phyloP scores from a whole-genome alignment of 2,888 invertebrate genomes.

The Brenthis ino region DNA sequence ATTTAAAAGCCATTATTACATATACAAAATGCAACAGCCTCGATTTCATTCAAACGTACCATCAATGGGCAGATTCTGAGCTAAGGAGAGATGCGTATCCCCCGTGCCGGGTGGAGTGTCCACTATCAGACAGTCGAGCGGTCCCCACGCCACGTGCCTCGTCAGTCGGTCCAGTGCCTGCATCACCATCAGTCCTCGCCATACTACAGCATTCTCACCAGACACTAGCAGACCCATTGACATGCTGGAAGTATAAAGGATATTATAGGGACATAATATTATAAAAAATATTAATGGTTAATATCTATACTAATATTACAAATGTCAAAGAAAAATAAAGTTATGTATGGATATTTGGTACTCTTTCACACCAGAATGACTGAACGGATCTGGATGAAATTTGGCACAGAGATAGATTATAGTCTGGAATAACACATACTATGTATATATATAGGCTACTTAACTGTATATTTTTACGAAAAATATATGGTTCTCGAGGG shows the following conservation, averaged over 20 bases:
- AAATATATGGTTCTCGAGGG: no score
- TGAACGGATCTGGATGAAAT: no score
- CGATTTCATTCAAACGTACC: constrained; percentile 69
- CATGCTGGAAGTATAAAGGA: constrained; percentile 84
- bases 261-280: no score
- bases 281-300: no score
- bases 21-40: not conserved
- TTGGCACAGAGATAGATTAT: no score
- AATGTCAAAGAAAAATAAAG: no score
- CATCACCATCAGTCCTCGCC: constrained; percentile 99
- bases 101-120: constrained; percentile 99
- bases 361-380: no score
- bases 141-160: constrained; percentile 93
- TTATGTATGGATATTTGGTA: no score
- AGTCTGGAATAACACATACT: no score
- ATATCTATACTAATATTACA: no score
- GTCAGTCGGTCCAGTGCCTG: constrained; percentile 93
- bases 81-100: constrained; percentile 94
- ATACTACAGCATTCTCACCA: constrained; percentile 93
- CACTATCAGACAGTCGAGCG: constrained; percentile 92
- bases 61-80: constrained; percentile 93
- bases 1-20: not conserved
- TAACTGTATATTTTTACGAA: no score
- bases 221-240: constrained; percentile 96
- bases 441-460: no score